Evolutionary conservation across 1,140 invertebrate species (phyloP), one percentile per base, ranked within the genome.

Genomic region (Spodoptera litura): DNA sequence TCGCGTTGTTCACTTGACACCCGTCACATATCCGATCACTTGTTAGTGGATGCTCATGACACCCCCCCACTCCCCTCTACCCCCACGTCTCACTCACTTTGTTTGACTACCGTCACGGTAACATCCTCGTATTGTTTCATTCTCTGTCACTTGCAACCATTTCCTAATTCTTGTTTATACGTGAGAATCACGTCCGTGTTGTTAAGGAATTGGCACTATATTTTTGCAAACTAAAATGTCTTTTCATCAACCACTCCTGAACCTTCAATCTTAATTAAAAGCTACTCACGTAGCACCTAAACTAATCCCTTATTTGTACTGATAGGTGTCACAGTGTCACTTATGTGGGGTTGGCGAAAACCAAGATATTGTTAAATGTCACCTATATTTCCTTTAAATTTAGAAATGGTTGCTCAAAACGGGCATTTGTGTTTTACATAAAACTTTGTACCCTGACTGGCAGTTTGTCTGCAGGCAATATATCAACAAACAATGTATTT

Each of bases 81-180:
- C 31, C 35, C 9, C 31, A 6, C 35, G n/a, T 25, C 59, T 13
- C 4, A n/a, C 15, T 49, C 59, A 38, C 38, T 49, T 38, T 64
- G 61, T 64, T 64, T 64, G 61, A 64, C 61, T 64, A 49, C 49
- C 61, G 61, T 64, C 44, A 44, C 61, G 38, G 35, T 49, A 49
- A 44, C 58, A 59, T 31, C 25, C 61, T 44, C 35, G 35, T 64
- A 49, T 64, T 64, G 38, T 64, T 49, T 20, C 38, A 64, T 44
- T 25, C 58, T 31, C 35, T 64, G 38, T 49, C 38, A 44, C 61
- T 49, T 20, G 15, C 59, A 38, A 44, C 4, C 15, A 49, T 44
- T 64, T 64, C n/a, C 61, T 35, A n/a, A 11, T 38, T 35, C 13
- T 64, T 64, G 61, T 64, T 64, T 49, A 15, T 31, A n/a, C 15